Evolutionary conservation across 1,140 invertebrate species (phyloP).

Genomic region (Drosophila persimilis): DNA sequence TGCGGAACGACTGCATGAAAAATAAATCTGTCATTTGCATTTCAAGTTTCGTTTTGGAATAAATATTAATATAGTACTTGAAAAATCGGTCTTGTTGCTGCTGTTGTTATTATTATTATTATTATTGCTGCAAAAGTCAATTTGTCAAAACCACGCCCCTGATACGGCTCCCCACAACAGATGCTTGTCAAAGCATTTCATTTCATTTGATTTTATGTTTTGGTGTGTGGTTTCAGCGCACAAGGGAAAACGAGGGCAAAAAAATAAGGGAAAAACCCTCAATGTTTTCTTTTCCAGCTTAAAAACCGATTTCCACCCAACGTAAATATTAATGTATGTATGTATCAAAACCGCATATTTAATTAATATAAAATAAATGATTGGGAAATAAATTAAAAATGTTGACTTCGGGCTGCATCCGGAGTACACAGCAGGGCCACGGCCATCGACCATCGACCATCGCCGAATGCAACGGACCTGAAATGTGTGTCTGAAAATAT

Average conservation of each 20-base stretch:
- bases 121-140: constrained; percentile 70
- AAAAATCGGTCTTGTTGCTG: constrained; percentile 30
- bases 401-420: not conserved
- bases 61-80: constrained; percentile 73
- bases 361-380: constrained; percentile 80
- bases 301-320: constrained; percentile 61
- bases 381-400: constrained; percentile 68
- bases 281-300: constrained; percentile 63
- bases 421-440: not conserved
- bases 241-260: constrained; percentile 7
- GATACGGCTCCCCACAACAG: constrained; percentile 21
- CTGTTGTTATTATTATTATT: constrained; percentile 29
- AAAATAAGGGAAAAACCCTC: constrained; percentile 41
- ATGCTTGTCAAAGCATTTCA: constrained; percentile 58
- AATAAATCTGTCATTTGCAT: constrained; percentile 81
- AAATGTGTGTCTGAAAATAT: constrained; percentile 60
- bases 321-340: constrained; percentile 39
- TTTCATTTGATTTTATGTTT: constrained; percentile 38
- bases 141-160: constrained; percentile 70
- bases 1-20: constrained; percentile 62
- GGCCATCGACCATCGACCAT: not conserved
- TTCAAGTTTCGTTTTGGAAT: constrained; percentile 70
- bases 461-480: constrained; percentile 50
- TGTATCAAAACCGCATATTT: constrained; percentile 62
- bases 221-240: not conserved